Conservation (phyloP, 2,113 vertebrate species). For the Archilochus colubris region DNA sequence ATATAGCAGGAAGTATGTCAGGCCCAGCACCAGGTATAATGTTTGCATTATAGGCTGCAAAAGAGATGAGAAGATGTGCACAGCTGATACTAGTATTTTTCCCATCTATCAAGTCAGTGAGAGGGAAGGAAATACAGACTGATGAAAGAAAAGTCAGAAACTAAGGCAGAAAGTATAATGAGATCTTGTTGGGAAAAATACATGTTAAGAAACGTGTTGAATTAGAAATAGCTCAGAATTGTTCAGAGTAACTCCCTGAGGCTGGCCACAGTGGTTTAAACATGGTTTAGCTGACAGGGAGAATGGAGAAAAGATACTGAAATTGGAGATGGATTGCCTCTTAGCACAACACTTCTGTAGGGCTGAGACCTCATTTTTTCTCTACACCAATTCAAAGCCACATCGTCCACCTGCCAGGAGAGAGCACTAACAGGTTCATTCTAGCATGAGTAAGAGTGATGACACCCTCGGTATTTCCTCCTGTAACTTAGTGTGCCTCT, state of each 20-base stretch:
- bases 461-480: not conserved
- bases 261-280: not conserved
- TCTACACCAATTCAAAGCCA: fast-evolving
- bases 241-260: not conserved
- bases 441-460: fast-evolving
- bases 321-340: fast-evolving
- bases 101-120: not conserved
- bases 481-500: not conserved
- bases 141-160: not conserved
- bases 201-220: not conserved
- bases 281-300: not conserved
- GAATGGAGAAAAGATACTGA: not conserved
- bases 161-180: not conserved
- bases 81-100: not conserved
- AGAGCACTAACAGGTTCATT: not conserved
- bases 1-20: not conserved
- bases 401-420: not conserved
- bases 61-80: not conserved
- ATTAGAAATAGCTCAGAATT: not conserved
- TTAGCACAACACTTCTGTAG: not conserved
- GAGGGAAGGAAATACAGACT: not conserved
- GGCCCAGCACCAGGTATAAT: not conserved
- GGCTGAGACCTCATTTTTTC: not conserved
- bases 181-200: not conserved
- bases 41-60: not conserved